Base-by-base conservation (phyloP, 2,888 invertebrate genomes). In the Nineta flava region DNA sequence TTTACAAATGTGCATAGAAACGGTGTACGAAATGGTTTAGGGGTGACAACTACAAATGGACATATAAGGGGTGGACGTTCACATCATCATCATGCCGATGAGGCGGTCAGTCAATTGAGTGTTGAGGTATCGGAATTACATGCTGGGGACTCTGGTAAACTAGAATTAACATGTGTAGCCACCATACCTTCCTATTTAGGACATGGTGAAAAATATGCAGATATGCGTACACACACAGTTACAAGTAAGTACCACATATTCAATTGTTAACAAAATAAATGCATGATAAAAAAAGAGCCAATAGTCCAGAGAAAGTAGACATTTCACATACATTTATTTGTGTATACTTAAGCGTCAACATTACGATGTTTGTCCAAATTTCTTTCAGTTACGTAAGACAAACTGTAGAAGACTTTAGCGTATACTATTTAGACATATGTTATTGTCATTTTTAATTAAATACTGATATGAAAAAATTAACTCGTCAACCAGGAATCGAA, bases 141-240 rank as follows among this genome's bases (percentile, higher is more conserved):
- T 56, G 76, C 78, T 31, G 81, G 81, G 3, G 77, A 76, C 26
- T 81, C 83, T 57, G 83, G 83, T 1, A 71, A 75, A 50, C 68
- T 86, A 54, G 78, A 81, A 60, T 74, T 87, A 52, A 83, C 82
- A 32, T 87, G 87, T 61, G 74, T 83, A 53, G 77, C 86, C 38
- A 85, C 87, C 47, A 87, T 87, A 57, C 87, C 87, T 1, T 79
- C 81, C 51, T 81, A 81, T 56, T 76, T 83, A 16, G 79, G 76
- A 13, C 77, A 78, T 35, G 78, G 79, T 49, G 83, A 81, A 57
- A 73, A 77, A 56, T 87, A 78, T 60, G 86, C 85, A 47, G 86
- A 87, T 62, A 71, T 79, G 55, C 79, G 79, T 62, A 81, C 77
- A 55, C 79, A 77, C 59, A 81, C 81, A 38, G 81, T 83, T 49